These are phyloP conservation scores for Ganaspis brasiliensis DNA, from an alignment of 2,888 invertebrate genomes.

Conservation along the genomic window DNA sequence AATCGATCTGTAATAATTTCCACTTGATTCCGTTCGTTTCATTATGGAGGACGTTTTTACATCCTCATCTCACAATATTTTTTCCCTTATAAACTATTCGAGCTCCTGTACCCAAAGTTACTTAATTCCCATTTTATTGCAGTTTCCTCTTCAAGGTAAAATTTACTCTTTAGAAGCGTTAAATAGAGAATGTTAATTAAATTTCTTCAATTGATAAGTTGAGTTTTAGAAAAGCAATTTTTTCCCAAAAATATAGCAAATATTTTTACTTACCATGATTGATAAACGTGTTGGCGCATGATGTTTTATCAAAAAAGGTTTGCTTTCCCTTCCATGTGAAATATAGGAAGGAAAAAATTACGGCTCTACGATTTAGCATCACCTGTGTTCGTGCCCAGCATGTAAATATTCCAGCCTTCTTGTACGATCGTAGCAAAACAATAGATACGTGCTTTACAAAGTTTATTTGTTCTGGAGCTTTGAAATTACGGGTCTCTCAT, in stretches of 20 bases:
- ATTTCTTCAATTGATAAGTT: no score
- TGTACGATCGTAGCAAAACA: constrained; percentile 19
- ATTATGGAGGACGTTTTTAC: not conserved
- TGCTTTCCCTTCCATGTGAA: not conserved
- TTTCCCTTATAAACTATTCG: not conserved
- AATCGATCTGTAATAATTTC: constrained; percentile 42
- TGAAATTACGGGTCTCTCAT: not conserved
- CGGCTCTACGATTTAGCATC: constrained; percentile 12
- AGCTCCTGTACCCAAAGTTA: no score
- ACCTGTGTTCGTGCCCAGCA: constrained; percentile 19
- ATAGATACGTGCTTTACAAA: not conserved
- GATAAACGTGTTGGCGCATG: not conserved
- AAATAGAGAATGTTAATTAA: no score
- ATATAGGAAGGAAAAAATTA: constrained; percentile 1
- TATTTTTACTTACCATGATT: not conserved
- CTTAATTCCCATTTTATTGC: no score
- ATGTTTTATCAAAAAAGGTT: not conserved
- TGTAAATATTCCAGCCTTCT: constrained; percentile 17
- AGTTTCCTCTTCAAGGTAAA: no score
- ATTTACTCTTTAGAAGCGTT: no score
- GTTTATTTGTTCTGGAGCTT: constrained; percentile 1
- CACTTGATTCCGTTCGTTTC: constrained; percentile 14
- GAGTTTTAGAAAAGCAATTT: no score
- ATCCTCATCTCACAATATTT: not conserved
- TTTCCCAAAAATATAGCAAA: no score